These are phyloP conservation scores for Drosophila vallismaia DNA, from an alignment of 2,888 invertebrate species.

Conservation along the genomic window DNA sequence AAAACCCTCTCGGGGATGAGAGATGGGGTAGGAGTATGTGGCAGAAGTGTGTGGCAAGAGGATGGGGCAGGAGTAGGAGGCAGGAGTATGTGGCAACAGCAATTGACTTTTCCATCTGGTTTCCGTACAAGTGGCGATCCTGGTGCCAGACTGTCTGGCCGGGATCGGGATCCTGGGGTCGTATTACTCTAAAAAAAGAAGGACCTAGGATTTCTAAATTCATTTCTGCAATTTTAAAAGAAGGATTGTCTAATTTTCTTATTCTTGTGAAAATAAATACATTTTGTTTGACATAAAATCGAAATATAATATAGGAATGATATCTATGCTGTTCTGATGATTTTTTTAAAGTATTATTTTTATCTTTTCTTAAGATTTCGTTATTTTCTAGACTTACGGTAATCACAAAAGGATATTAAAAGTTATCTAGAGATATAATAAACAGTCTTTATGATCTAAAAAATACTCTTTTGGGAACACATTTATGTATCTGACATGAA, in stretches of 20 bases:
- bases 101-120: constrained; percentile 73
- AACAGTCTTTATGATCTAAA: no score
- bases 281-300: no score
- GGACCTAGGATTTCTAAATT: not conserved
- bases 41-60: constrained; percentile 47
- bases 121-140: constrained; percentile 64
- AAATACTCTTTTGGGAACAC: no score
- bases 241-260: not conserved
- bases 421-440: no score
- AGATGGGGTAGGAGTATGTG: not conserved
- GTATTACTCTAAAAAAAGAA: constrained; percentile 31
- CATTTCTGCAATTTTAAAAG: not conserved
- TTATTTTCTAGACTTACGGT: no score
- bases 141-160: constrained; percentile 73
- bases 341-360: no score
- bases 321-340: no score
- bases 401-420: no score
- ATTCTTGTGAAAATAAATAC: not conserved
- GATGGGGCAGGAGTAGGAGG: not conserved
- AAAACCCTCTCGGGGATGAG: constrained; percentile 67
- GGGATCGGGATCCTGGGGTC: constrained; percentile 13
- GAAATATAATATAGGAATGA: no score
- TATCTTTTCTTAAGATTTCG: no score
- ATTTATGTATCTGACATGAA: not conserved
- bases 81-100: constrained; percentile 49